These are phyloP conservation scores for Gallirallus australis DNA, from an alignment of 2,797 vertebrate species.

Conservation along the genomic window DNA sequence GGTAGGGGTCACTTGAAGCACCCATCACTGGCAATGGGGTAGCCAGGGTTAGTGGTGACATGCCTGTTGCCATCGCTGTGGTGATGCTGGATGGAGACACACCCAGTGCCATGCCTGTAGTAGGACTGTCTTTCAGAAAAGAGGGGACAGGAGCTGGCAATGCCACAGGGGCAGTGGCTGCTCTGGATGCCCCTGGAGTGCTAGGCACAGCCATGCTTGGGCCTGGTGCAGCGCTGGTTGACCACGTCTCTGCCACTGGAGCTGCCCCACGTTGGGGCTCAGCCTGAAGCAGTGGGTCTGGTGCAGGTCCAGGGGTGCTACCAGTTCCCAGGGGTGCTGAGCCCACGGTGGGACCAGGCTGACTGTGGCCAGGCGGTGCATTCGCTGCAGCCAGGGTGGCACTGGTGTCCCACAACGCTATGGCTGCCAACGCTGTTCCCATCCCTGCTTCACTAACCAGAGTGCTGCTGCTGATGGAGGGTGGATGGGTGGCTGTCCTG, in stretches of 20 bases:
- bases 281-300: fast-evolving
- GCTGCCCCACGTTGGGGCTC: fast-evolving
- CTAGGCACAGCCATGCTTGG: not conserved
- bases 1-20: not conserved
- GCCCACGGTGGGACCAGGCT: not conserved
- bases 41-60: not conserved
- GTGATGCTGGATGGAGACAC: not conserved
- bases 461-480: not conserved
- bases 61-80: not conserved
- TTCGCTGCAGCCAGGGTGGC: not conserved
- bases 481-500: not conserved
- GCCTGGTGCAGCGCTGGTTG: not conserved
- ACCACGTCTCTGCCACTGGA: not conserved
- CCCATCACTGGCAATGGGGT: not conserved
- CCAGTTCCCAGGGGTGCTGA: not conserved
- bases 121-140: not conserved
- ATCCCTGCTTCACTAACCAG: not conserved
- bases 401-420: fast-evolving
- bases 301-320: not conserved
- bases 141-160: fast-evolving
- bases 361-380: not conserved
- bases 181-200: not conserved
- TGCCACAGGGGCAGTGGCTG: not conserved
- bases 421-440: not conserved
- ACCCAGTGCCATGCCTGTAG: not conserved